phyloP scores from a whole-genome alignment of 2,888 invertebrate species.

The Teleogryllus oceanicus region DNA sequence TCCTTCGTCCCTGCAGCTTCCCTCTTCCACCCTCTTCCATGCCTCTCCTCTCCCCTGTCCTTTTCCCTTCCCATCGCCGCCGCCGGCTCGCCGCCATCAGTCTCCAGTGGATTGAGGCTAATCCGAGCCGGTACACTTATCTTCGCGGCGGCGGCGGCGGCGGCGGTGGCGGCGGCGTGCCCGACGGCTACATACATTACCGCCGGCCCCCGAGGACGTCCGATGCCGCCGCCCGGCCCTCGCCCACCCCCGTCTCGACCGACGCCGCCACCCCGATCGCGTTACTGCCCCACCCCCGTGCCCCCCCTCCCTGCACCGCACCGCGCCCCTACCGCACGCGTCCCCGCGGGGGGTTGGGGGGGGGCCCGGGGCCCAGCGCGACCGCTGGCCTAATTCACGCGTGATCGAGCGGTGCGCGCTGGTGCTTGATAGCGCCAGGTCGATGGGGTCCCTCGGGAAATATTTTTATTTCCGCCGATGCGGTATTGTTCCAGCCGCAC shows the following conservation, averaged over 20 bases:
- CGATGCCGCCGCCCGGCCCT: background rate
- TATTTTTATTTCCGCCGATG: background rate
- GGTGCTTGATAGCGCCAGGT: background rate
- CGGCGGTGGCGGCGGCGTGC: background rate
- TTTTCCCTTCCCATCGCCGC: background rate
- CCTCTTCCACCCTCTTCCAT: background rate
- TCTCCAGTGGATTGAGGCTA: conserved; percentile 10
- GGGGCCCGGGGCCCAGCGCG: too few relatives aligned
- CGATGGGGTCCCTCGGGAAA: conserved; percentile 1
- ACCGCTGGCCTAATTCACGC: conserved; percentile 18
- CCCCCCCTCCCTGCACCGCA: background rate
- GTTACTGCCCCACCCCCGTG: background rate
- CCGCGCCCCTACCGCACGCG: too few relatives aligned
- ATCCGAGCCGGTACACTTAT: conserved; percentile 2
- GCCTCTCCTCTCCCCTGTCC: background rate
- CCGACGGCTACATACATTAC: conserved; percentile 9
- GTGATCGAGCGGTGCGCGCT: background rate
- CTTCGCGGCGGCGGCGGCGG: background rate
- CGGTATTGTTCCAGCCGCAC: background rate
- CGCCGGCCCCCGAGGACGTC: background rate
- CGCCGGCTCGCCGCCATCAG: background rate
- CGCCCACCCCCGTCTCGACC: background rate
- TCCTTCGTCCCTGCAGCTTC: background rate
- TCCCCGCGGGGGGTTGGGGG: background rate
- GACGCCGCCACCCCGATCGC: background rate